These are phyloP conservation scores for Apotomis turbidana DNA, from an alignment of 2,888 invertebrate genomes.

Conservation along the genomic window DNA sequence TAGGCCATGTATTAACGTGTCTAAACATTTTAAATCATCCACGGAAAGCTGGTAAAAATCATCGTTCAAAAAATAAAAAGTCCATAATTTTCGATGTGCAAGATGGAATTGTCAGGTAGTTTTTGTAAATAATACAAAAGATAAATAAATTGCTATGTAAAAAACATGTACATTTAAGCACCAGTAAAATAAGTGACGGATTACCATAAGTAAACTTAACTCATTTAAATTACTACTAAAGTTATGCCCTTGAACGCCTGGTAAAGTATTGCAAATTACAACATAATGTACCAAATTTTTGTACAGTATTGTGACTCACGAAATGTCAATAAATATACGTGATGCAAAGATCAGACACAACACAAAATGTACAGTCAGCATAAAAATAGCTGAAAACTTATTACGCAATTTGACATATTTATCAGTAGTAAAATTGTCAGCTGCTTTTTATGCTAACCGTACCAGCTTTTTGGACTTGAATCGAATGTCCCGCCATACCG, in stretches of 20 bases:
- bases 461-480: no score
- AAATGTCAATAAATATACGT: no score
- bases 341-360: no score
- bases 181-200: conserved; percentile 33
- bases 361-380: no score
- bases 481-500: no score
- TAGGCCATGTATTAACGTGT: conserved; percentile 27
- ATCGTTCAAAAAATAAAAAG: conserved; percentile 19
- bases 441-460: no score
- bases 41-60: conserved; percentile 24
- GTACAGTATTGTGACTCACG: background rate
- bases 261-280: conserved; percentile 6
- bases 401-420: no score
- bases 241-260: conserved; percentile 23
- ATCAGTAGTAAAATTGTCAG: no score
- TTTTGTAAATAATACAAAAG: conserved; percentile 41
- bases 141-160: conserved; percentile 37
- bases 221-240: conserved; percentile 33
- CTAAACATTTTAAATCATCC: conserved; percentile 29
- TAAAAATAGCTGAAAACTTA: no score
- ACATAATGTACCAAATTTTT: background rate
- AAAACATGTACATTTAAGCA: conserved; percentile 41
- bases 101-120: conserved; percentile 52
- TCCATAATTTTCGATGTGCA: conserved; percentile 28
- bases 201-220: conserved; percentile 28